Base-by-base conservation (phyloP, 2,113 vertebrate species). In the Psittacula cyanocephala region DNA sequence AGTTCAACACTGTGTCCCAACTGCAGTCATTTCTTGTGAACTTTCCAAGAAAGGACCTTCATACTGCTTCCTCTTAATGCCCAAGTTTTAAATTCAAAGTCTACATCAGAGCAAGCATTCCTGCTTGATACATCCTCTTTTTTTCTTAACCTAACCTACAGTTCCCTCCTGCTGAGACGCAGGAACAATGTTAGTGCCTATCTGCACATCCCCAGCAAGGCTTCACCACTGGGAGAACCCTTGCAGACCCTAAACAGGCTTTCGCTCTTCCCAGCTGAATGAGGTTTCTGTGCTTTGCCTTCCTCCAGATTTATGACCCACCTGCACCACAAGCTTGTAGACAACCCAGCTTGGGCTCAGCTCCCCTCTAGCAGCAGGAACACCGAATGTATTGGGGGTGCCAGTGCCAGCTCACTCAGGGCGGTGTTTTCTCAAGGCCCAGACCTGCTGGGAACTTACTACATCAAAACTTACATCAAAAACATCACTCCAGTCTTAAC, bases 401-500 rank as follows among this genome's bases (percentile, higher is more conserved):
- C 91, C 95, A 93, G 82, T 87, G 81, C 91, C 86, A 93, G 93
- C 92, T 97, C 78, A 89, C 92, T 95, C 91, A 95, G 96, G 89
- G 81, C 86, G 92, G 93, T 87, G 90, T 91, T 91, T 86, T 75
- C 82, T 90, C 62, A 72, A 95, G 67, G 91, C 89, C 74, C 93
- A 96, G 91, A 83, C 84, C 79, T 8, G 41, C 86, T 95, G 91
- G 97, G 96, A 93, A 92, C 74, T 81, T 63, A 27, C 63, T 91
- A 50, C 37, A 37, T 37, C 37, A 37, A 37, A 37, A 37, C 37
- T 37, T 95, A 9, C 75, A 91, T 91, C 70, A 63, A 95, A 96
- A 91, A 57, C 17, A 46, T 97, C 94, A 96, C 97, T 93, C 81
- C 94, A 94, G 97, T 98, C 97, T 98, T 98, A 98, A 97, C 77